These are phyloP conservation scores for Orchestia grillus DNA, from an alignment of 1,140 invertebrate species.

Conservation along the genomic window DNA sequence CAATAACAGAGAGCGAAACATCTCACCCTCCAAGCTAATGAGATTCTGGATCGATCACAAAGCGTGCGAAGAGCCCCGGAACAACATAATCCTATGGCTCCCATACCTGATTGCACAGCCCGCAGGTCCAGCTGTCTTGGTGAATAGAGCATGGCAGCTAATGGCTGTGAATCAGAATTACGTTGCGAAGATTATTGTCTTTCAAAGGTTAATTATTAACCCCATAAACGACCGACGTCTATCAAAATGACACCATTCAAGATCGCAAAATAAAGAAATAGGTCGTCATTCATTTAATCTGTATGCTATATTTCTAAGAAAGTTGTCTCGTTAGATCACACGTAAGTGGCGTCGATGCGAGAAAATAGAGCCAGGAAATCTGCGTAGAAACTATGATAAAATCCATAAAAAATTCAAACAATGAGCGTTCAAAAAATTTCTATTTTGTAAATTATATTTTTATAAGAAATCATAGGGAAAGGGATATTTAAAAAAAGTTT, in stretches of 20 bases:
- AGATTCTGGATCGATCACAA: not conserved
- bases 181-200: not conserved
- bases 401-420: not conserved
- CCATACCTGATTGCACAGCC: not conserved
- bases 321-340: not conserved
- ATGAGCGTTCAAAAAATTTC: not conserved
- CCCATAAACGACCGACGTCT: not conserved
- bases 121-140: not conserved
- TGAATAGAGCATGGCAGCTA: not conserved
- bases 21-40: conserved; percentile 32
- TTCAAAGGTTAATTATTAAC: not conserved
- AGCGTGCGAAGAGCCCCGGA: not conserved
- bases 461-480: no score
- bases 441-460: not conserved
- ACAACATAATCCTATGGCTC: not conserved
- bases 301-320: not conserved
- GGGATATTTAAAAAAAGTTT: no score
- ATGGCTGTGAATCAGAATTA: not conserved
- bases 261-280: not conserved
- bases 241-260: not conserved
- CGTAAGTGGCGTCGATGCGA: not conserved
- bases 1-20: conserved; percentile 29
- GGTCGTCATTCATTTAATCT: not conserved
- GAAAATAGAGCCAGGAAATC: not conserved
- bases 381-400: not conserved